phyloP scores from a whole-genome alignment of 2,888 invertebrate genomes.

The Pollenia griseotomentosa region DNA sequence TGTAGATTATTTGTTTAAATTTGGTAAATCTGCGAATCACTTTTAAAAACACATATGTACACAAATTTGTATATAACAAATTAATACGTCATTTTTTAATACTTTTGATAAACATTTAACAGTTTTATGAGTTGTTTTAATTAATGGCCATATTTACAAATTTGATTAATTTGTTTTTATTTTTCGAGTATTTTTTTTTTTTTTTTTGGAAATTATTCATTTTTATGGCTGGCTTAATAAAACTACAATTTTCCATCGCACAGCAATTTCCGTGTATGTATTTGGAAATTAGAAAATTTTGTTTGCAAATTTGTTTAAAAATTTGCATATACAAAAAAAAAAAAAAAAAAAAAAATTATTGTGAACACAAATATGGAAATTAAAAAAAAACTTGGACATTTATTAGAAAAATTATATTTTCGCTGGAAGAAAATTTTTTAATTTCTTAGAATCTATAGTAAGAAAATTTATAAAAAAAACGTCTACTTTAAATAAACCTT shows the following conservation, averaged over 20 bases:
- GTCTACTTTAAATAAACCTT: too few species aligned
- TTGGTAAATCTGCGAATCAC: too few species aligned
- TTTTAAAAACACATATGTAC: slow-evolving; percentile 7
- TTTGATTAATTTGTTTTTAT: slow-evolving; percentile 48
- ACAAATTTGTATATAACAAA: neutral
- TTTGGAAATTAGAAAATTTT: neutral
- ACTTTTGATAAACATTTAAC: slow-evolving; percentile 26
- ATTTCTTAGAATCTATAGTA: too few species aligned
- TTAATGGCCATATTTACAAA: slow-evolving; percentile 49
- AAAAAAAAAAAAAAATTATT: too few species aligned
- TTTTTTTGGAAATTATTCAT: slow-evolving; percentile 20
- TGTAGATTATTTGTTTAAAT: too few species aligned
- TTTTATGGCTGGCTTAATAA: slow-evolving; percentile 44
- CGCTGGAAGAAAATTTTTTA: too few species aligned
- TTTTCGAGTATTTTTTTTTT: slow-evolving; percentile 3
- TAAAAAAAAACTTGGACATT: too few species aligned
- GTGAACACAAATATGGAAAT: neutral
- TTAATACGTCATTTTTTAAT: neutral
- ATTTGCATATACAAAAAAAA: neutral
- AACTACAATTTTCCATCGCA: neutral
- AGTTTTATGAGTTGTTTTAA: slow-evolving; percentile 41
- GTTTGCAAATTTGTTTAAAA: slow-evolving; percentile 5
- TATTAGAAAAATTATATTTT: too few species aligned
- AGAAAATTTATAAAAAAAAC: too few species aligned
- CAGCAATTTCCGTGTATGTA: neutral